Conservation (phyloP, 1,140 invertebrate species). For the Aphelenchoides besseyi region DNA sequence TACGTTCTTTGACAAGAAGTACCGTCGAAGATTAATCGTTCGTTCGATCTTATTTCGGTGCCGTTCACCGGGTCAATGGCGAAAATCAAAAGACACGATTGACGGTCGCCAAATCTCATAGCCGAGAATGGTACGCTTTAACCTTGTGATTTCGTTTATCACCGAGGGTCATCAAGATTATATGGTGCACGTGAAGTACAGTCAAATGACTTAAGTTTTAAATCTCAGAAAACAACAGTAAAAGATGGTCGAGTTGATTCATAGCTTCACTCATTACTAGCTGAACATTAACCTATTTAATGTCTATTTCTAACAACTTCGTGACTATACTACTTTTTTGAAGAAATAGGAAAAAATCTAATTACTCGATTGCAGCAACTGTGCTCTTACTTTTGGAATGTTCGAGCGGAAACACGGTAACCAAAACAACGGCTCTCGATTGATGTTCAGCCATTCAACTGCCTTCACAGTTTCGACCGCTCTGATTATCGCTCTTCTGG, state of each 20-base stretch:
- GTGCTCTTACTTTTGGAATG: slow-evolving; percentile 1
- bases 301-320: too few species aligned
- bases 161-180: background rate
- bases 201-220: background rate
- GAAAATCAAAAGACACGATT: background rate
- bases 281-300: too few species aligned
- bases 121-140: background rate
- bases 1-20: background rate
- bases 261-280: too few species aligned
- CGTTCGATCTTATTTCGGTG: too few species aligned
- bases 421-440: background rate
- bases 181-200: background rate
- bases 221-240: slow-evolving; percentile 9
- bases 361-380: background rate
- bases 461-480: background rate
- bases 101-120: background rate
- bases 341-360: too few species aligned
- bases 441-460: slow-evolving; percentile 10
- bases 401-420: background rate
- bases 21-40: background rate
- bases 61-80: background rate
- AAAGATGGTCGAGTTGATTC: too few species aligned
- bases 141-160: background rate
- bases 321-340: too few species aligned
- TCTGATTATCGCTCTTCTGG: slow-evolving; percentile 15